Percentiles rank a stretch among this genome's conserved stretches.
phyloP scores from a whole-genome alignment of 1,140 invertebrate species.

The Anastrepha ludens region DNA sequence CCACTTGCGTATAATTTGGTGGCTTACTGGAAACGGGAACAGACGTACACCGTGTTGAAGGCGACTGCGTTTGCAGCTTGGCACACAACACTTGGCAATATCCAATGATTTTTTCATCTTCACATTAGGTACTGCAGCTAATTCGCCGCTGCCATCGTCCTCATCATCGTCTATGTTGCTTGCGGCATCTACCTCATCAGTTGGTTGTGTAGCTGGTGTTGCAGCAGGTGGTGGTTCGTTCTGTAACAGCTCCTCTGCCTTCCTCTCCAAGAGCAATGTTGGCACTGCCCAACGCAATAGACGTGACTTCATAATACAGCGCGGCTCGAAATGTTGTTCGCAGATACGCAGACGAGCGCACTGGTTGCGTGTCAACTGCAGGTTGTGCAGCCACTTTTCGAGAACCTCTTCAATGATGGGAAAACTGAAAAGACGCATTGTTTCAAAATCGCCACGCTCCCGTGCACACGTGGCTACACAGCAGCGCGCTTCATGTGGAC shows the following conservation, averaged over 20 bases:
- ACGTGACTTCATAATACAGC: conserved; percentile 53
- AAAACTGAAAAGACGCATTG: conserved; percentile 55
- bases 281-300: conserved; percentile 69
- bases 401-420: conserved; percentile 54
- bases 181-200: not conserved
- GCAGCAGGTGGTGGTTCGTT: conserved; percentile 55
- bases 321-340: conserved; percentile 54
- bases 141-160: not conserved
- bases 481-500: conserved; percentile 52
- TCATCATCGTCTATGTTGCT: conserved; percentile 49
- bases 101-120: conserved; percentile 61
- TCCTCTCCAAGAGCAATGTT: conserved; percentile 68
- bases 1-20: conserved; percentile 67
- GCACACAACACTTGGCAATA: conserved; percentile 66
- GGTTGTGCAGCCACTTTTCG: conserved; percentile 56
- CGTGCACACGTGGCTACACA: conserved; percentile 47
- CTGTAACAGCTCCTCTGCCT: conserved; percentile 68
- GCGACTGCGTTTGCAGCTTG: conserved; percentile 63
- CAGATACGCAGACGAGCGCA: conserved; percentile 52
- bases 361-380: conserved; percentile 39
- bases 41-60: conserved; percentile 66
- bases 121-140: conserved; percentile 56
- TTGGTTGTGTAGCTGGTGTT: not conserved
- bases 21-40: conserved; percentile 64
- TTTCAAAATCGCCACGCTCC: conserved; percentile 22